Conservation (phyloP, 2,888 invertebrate genomes). For the Lasioglossum lativentre region DNA sequence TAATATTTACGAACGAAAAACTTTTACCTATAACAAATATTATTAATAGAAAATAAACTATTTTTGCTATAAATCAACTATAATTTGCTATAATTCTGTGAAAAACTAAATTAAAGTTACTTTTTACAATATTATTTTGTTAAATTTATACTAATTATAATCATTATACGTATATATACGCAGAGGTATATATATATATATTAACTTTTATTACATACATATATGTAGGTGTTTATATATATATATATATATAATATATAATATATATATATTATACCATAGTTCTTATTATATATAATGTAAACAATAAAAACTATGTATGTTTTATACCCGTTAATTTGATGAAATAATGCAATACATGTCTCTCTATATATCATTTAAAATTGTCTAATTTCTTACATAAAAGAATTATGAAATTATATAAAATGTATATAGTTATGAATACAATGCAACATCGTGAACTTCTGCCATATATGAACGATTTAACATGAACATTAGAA, state of each 20-base stretch:
- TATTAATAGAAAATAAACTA: not conserved
- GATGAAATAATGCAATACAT: not conserved
- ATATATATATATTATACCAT: not conserved
- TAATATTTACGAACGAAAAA: not conserved
- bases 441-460: slow-evolving; percentile 17
- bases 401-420: slow-evolving; percentile 17
- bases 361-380: not conserved
- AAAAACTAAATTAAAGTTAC: not conserved
- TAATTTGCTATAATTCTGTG: not conserved
- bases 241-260: not conserved
- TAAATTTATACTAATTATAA: not conserved
- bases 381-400: slow-evolving; percentile 13
- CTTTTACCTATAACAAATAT: not conserved
- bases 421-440: slow-evolving; percentile 20
- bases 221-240: not conserved
- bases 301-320: slow-evolving; percentile 1
- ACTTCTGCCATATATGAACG: slow-evolving; percentile 6
- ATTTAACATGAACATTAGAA: not conserved
- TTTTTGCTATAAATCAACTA: not conserved
- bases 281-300: not conserved
- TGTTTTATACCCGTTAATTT: not conserved
- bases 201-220: too few species aligned
- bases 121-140: not conserved
- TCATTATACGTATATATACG: not conserved
- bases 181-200: not conserved